These are phyloP conservation scores for Ptychadena robeensis DNA, from an alignment of 2,797 vertebrate species.

Conservation along the genomic window DNA sequence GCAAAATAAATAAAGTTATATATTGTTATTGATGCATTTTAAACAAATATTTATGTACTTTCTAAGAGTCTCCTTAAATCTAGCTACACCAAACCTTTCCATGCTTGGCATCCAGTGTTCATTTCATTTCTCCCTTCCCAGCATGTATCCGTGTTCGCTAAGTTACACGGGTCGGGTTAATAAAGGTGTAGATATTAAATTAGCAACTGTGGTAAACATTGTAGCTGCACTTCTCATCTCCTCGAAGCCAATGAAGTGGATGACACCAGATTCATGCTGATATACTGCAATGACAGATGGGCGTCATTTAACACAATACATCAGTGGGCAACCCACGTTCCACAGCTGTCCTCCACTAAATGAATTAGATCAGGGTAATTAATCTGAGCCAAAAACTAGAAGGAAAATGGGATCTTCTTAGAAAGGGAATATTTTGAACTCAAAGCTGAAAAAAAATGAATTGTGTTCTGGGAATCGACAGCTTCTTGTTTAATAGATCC, in stretches of 20 bases:
- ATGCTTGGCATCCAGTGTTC: conserved; percentile 71
- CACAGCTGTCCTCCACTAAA: conserved; percentile 89
- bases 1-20: no score
- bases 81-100: conserved; percentile 70
- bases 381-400: conserved; percentile 82
- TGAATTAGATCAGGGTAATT: conserved; percentile 90
- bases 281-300: conserved; percentile 86
- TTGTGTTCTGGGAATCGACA: not conserved
- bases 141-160: conserved; percentile 80
- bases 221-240: conserved; percentile 80
- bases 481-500: not conserved
- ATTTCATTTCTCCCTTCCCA: conserved; percentile 72
- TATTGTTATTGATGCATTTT: no score
- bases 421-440: conserved; percentile 21
- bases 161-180: conserved; percentile 84
- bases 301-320: conserved; percentile 88
- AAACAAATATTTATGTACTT: no score
- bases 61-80: no score
- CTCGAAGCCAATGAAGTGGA: conserved; percentile 82
- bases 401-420: conserved; percentile 70
- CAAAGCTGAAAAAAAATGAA: not conserved
- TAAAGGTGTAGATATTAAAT: conserved; percentile 89
- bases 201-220: conserved; percentile 86
- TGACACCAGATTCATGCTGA: conserved; percentile 82
- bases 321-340: conserved; percentile 83